A percentile compares a stretch with the other conserved stretches of the same genome.
Evolutionary conservation across 1,140 invertebrate genomes (phyloP).

Genomic region (Paraescarpia echinospica): DNA sequence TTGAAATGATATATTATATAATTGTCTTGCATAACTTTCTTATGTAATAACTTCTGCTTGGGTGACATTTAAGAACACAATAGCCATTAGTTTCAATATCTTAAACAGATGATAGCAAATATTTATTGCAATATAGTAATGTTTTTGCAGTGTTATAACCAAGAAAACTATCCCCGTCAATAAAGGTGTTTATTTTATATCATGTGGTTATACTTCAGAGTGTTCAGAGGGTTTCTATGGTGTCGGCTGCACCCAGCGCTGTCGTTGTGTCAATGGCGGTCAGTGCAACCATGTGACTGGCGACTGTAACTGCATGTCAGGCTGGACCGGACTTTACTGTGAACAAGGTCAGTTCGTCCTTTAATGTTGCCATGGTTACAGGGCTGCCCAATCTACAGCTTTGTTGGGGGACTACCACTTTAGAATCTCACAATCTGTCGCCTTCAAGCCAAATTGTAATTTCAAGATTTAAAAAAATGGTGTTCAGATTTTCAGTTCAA

Average conservation of each 20-base stretch:
- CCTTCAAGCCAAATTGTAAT: too few relatives aligned
- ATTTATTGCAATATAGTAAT: background rate
- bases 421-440: too few relatives aligned
- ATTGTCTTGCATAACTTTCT: background rate
- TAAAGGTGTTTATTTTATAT: background rate
- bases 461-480: too few relatives aligned
- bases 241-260: constrained; percentile 72
- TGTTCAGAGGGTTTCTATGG: constrained; percentile 80
- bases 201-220: constrained; percentile 24
- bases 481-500: too few relatives aligned
- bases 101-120: background rate
- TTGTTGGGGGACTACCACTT: too few relatives aligned
- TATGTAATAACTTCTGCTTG: too few relatives aligned
- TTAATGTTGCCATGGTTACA: background rate
- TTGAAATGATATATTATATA: too few relatives aligned
- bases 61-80: background rate
- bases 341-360: constrained; percentile 34
- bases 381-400: too few relatives aligned
- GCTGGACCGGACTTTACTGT: constrained; percentile 79
- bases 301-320: constrained; percentile 77
- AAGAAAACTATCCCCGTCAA: background rate
- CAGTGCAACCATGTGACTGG: constrained; percentile 82
- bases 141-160: background rate
- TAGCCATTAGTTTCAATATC: background rate
- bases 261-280: constrained; percentile 81